These are phyloP conservation scores for Latheticus oryzae DNA, from an alignment of 2,888 invertebrate genomes.

Conservation along the genomic window DNA sequence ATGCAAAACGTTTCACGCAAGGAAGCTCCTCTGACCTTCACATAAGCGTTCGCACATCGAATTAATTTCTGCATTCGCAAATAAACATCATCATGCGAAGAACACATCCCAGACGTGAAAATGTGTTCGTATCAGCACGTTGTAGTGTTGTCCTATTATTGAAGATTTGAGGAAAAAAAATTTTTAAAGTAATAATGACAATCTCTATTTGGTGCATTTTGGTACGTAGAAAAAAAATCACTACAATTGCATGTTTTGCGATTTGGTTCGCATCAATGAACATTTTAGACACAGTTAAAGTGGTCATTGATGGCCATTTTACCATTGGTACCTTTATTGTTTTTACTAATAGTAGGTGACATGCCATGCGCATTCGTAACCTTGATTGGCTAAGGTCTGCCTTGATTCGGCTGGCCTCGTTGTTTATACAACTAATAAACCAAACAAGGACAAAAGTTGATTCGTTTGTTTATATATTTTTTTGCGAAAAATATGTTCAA, in stretches of 20 bases:
- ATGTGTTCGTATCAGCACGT: constrained; percentile 31
- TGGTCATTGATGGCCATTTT: constrained; percentile 17
- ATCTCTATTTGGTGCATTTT: constrained; percentile 17
- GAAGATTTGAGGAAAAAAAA: no score
- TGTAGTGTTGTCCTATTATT: no score
- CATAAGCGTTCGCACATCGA: constrained; percentile 36
- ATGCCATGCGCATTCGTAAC: constrained; percentile 33
- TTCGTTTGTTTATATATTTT: constrained; percentile 34
- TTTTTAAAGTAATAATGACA: background rate
- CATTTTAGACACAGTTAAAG: constrained; percentile 14
- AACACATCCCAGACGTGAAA: constrained; percentile 29
- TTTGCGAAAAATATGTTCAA: no score
- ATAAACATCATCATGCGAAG: constrained; percentile 27
- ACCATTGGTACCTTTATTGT: constrained; percentile 6
- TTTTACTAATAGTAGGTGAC: constrained; percentile 12
- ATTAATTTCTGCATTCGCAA: constrained; percentile 40
- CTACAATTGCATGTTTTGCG: no score
- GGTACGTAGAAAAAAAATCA: constrained; percentile 23
- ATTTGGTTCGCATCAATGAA: constrained; percentile 23
- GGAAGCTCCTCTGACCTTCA: constrained; percentile 40
- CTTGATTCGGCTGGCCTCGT: constrained; percentile 35
- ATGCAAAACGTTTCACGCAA: constrained; percentile 30
- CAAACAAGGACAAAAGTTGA: constrained; percentile 20
- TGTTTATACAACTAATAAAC: constrained; percentile 18
- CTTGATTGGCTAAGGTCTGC: constrained; percentile 32